Conservation (phyloP, 2,888 invertebrate species). For the Stegana nigrithorax region DNA sequence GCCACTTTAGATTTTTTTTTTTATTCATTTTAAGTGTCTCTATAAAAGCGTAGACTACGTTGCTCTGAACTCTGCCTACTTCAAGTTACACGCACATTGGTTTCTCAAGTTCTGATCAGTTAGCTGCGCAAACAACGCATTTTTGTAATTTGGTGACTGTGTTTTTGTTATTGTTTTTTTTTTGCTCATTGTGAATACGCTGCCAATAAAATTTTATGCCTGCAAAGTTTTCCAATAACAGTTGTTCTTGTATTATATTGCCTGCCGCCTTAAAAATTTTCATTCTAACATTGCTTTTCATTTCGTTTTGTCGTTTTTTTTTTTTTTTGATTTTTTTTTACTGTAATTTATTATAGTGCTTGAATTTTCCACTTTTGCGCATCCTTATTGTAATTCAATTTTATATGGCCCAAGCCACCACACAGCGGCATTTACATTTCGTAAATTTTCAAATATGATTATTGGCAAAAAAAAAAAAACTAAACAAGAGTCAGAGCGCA, state of each 20-base stretch:
- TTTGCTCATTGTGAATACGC: neutral
- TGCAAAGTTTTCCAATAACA: constrained; percentile 49
- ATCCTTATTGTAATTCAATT: constrained; percentile 52
- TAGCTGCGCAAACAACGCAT: neutral
- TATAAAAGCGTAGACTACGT: too few species aligned
- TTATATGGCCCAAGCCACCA: constrained; percentile 49
- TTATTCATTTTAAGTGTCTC: too few species aligned
- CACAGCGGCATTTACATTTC: constrained; percentile 11
- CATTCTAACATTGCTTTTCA: constrained; percentile 24
- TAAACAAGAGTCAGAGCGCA: constrained; percentile 21
- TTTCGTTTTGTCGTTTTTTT: neutral
- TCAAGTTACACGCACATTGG: neutral
- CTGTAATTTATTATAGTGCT: constrained; percentile 1
- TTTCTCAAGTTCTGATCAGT: neutral
- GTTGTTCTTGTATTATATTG: constrained; percentile 30
- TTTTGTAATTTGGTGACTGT: neutral
- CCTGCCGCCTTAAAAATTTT: too few species aligned
- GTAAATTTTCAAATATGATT: constrained; percentile 50
- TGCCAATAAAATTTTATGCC: constrained; percentile 56
- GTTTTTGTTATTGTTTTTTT: neutral
- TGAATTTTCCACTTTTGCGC: constrained; percentile 12
- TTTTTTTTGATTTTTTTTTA: neutral
- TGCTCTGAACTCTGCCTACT: neutral
- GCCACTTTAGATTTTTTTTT: too few species aligned
- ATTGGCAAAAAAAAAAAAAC: constrained; percentile 32